phyloP scores from a whole-genome alignment of 2,797 vertebrate genomes.

The Hoplostethus mediterraneus region DNA sequence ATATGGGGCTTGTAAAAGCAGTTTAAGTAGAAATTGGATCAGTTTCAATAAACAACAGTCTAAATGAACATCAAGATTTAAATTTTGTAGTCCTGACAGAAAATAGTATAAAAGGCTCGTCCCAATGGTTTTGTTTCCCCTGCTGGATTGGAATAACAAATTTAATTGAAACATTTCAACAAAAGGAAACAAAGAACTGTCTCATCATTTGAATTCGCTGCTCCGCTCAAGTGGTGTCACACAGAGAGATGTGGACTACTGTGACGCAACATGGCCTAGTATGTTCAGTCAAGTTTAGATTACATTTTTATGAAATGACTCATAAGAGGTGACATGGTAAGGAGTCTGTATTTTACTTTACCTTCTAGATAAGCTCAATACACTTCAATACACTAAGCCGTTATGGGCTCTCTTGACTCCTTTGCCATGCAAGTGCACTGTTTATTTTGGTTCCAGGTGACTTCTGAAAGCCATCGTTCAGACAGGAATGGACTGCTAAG shows the following conservation, averaged over 20 bases:
- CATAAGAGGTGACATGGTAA: slow-evolving; percentile 13
- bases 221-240: slow-evolving; percentile 43
- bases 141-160: slow-evolving; percentile 74
- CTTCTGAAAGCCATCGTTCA: slow-evolving; percentile 6
- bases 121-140: slow-evolving; percentile 43
- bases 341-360: slow-evolving; percentile 21
- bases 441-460: slow-evolving; percentile 26
- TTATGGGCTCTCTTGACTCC: not conserved
- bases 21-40: too few species aligned
- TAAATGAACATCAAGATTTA: not conserved
- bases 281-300: slow-evolving; percentile 8
- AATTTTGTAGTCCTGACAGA: slow-evolving; percentile 11
- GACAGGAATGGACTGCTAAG: slow-evolving; percentile 26
- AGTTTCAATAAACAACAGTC: not conserved
- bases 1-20: not conserved
- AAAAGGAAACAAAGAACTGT: slow-evolving; percentile 45
- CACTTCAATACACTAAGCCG: not conserved
- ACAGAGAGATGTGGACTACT: slow-evolving; percentile 23
- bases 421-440: slow-evolving; percentile 2
- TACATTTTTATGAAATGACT: slow-evolving; percentile 44
- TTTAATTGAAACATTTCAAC: slow-evolving; percentile 60
- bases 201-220: slow-evolving; percentile 76
- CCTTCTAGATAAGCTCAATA: not conserved
- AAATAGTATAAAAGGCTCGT: slow-evolving; percentile 47
- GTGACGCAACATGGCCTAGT: slow-evolving; percentile 25